Percentiles rank a stretch among this genome's conserved stretches.
These are phyloP conservation scores for Ridgeia piscesae DNA, from an alignment of 1,140 invertebrate species.

Conservation along the genomic window DNA sequence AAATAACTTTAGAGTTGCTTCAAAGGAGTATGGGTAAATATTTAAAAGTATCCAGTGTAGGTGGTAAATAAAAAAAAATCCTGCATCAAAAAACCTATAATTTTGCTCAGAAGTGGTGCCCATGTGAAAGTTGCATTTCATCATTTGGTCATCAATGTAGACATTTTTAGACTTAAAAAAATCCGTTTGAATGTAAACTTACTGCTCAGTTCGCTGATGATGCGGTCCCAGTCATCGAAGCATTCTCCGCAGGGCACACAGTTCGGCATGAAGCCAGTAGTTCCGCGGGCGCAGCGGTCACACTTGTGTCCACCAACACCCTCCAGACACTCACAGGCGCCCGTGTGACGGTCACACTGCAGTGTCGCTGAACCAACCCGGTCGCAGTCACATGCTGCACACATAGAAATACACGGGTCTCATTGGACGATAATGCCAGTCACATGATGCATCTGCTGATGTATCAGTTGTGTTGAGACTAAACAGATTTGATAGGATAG, in stretches of 20 bases:
- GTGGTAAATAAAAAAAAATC: too few relatives aligned
- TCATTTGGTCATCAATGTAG: too few relatives aligned
- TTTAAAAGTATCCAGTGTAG: too few relatives aligned
- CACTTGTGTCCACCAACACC: constrained; percentile 94
- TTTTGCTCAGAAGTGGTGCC: too few relatives aligned
- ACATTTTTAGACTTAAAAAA: too few relatives aligned
- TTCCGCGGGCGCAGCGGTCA: constrained; percentile 92
- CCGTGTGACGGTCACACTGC: constrained; percentile 64
- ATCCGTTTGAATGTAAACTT: too few relatives aligned
- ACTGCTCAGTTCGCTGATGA: constrained; percentile 75
- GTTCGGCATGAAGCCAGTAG: constrained; percentile 82
- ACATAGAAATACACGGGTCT: constrained; percentile 20
- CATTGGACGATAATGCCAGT: background rate
- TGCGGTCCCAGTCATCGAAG: constrained; percentile 97
- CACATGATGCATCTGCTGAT: background rate
- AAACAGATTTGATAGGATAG: constrained; percentile 12
- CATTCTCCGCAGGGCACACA: constrained; percentile 97
- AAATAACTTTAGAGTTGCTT: too few relatives aligned
- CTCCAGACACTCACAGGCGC: constrained; percentile 69
- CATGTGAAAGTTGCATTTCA: too few relatives aligned
- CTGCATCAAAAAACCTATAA: too few relatives aligned
- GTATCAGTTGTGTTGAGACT: background rate
- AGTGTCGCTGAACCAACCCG: constrained; percentile 76
- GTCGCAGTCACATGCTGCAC: constrained; percentile 83
- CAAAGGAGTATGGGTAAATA: too few relatives aligned